Evolutionary conservation across 2,797 vertebrate genomes (phyloP).

Genomic region (Halcyon badia): DNA sequence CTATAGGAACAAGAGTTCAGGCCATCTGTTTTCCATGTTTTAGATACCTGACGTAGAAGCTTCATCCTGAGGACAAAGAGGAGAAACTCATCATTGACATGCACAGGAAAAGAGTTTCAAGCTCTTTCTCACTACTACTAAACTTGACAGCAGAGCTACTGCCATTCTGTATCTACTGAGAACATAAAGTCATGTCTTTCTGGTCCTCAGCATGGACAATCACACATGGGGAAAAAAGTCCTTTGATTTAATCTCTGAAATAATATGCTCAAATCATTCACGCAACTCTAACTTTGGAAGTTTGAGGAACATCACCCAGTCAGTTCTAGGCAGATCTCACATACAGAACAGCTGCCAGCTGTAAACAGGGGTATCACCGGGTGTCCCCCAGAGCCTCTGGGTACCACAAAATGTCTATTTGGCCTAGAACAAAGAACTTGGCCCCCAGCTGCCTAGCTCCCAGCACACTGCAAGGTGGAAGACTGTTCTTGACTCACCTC

Average conservation of each 20-base stretch:
- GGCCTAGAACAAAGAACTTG: not conserved
- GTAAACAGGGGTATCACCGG: not conserved
- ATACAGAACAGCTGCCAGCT: not conserved
- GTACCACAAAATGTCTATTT: not conserved
- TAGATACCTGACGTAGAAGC: slow-evolving; percentile 84
- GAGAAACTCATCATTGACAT: not conserved
- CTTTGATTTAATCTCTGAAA: not conserved
- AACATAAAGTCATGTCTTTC: not conserved
- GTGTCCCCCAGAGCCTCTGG: no score
- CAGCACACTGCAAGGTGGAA: not conserved
- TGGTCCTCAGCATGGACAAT: not conserved
- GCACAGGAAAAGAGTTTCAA: not conserved
- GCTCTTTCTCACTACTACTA: not conserved
- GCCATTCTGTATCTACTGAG: not conserved
- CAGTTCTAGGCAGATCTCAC: not conserved
- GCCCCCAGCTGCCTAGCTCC: not conserved
- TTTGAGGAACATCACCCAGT: not conserved
- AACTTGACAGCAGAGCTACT: not conserved
- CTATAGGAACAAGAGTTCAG: slow-evolving; percentile 91
- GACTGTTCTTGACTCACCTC: slow-evolving; percentile 80
- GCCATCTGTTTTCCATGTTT: slow-evolving; percentile 91
- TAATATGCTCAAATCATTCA: not conserved
- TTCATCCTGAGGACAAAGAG: slow-evolving; percentile 85
- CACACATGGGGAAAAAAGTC: not conserved
- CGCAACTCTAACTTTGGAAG: not conserved